Evolutionary conservation across 2,797 vertebrate genomes (phyloP), one percentile per base, ranked within the genome.

Genomic region (Centroberyx gerrardi): DNA sequence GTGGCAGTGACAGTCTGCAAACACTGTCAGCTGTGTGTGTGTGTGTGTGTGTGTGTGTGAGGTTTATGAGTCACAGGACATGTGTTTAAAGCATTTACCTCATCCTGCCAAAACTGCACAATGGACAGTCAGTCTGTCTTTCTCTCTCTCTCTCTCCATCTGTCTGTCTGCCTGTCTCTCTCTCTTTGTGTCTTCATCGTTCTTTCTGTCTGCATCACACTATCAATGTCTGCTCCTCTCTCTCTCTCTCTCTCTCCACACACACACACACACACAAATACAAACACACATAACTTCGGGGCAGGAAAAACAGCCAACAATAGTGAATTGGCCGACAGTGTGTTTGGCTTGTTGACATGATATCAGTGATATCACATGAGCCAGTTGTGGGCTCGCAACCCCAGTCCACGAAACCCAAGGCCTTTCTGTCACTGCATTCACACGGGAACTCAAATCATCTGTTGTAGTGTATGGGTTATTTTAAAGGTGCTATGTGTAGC

Each of bases 71-170:
- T 78, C 72, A 78, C 1, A 68, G 22, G 33, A 36, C 81, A 72
- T 75, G 48, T 62, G 61, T 80, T 86, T 67, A 72, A 83, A 80
- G 29, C 14, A 62, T 69, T 68, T 2, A 18, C 12, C 27, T 10
- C 64, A 70, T 84, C 74, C 72, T 67, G 70, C 38, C 64, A 59
- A 59, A 75, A 46, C 33, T 58, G 40, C 75, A 81, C 85, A 89
- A 74, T 74, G 62, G 28, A 56, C 62, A 56, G 44, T 44, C 22
- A 75, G 15, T 70, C 48, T 18, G 44, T 40, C 49, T 0, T 1
- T 31, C 29, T n/a, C 4, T 38, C 38, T 71, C 2, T 15, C 64
- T 18, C 10, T 15, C 10, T 31, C 49, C 7, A 5, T 18, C 68
- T 66, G 10, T 15, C 17, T 44, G 6, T 42, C 4, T 55, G 10